A percentile compares a stretch with the other conserved stretches of the same genome.
Evolutionary conservation across 2,888 invertebrate species (phyloP).

Genomic region (Cybosia mesomella): DNA sequence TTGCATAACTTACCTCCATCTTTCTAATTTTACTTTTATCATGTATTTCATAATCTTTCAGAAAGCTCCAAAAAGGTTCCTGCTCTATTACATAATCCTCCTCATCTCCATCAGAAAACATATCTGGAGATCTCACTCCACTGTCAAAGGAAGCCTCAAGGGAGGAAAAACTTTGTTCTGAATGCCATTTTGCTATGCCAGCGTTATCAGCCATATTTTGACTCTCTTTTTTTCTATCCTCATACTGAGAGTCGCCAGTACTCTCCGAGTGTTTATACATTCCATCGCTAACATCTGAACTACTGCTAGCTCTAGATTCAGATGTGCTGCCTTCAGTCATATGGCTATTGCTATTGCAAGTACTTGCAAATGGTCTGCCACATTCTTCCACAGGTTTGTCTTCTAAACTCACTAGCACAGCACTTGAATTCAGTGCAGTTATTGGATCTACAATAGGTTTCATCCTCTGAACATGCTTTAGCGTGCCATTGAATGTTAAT

Average conservation of each 20-base stretch:
- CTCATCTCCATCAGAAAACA: slow-evolving; percentile 89
- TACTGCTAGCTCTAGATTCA: slow-evolving; percentile 56
- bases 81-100: slow-evolving; percentile 56
- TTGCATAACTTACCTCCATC: slow-evolving; percentile 68
- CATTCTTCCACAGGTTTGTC: slow-evolving; percentile 56
- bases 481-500: slow-evolving; percentile 81
- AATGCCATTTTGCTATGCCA: slow-evolving; percentile 72
- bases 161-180: slow-evolving; percentile 79
- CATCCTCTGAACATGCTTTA: slow-evolving; percentile 81
- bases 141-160: slow-evolving; percentile 82
- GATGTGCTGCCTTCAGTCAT: slow-evolving; percentile 47
- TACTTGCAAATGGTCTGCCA: slow-evolving; percentile 40
- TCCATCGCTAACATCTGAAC: slow-evolving; percentile 58
- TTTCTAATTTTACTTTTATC: slow-evolving; percentile 76
- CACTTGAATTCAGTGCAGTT: slow-evolving; percentile 70
- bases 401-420: slow-evolving; percentile 56
- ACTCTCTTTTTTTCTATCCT: slow-evolving; percentile 62
- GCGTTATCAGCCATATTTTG: slow-evolving; percentile 57
- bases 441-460: slow-evolving; percentile 82
- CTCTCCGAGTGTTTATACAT: slow-evolving; percentile 68
- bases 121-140: slow-evolving; percentile 88
- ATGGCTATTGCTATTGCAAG: slow-evolving; percentile 46
- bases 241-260: slow-evolving; percentile 73
- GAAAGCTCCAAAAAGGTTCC: slow-evolving; percentile 75
- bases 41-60: slow-evolving; percentile 74